Base-by-base conservation (phyloP, 2,888 invertebrate species). In the Fissipunctia ypsillon region DNA sequence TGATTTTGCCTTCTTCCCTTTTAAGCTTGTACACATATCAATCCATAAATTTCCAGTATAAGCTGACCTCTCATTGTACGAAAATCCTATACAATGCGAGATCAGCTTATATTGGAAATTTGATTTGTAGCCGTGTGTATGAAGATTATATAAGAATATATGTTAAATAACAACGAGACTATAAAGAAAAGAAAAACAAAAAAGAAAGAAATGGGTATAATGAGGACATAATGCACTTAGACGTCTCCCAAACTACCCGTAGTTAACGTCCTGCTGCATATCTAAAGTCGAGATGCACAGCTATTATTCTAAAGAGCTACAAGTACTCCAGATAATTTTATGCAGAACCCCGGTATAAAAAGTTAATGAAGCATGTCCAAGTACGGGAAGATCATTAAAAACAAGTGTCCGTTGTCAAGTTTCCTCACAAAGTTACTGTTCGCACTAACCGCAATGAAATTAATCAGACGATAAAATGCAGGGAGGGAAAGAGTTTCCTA, bases 391-490 rank as follows among this genome's bases (percentile, higher is more conserved):
- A 79, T 81, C 81, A 81, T 81, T 81, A 81, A 81, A 81, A 81
- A 81, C 83, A 72, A 81, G 80, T 81, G 81, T 81, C 83, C 71
- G 80, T 67, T 83, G 83, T 81, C 83, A 81, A 83, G 83, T 83
- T 83, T 80, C 45, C 69, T 70, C 81, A 54, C 48, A 57, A 77
- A 83, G 84, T 83, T 83, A 83, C 83, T 72, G 84, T 81, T 76
- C 76, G 68, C 79, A 73, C 82, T 78, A 81, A 81, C 84, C 84
- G 71, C 83, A 84, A 79, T 84, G 70, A 83, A 84, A 83, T 83
- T 83, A 81, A 81, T 83, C 78, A 82, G 73, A 74, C 70, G 79
- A 84, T 82, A 82, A 84, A 84, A 80, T 79, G 71, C 84, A 75
- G 68, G 73, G 65, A 56, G 61, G 61, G 73, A 75, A 75, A 70